Conservation (phyloP, 1,140 invertebrate genomes). For the Drosophila triauraria region DNA sequence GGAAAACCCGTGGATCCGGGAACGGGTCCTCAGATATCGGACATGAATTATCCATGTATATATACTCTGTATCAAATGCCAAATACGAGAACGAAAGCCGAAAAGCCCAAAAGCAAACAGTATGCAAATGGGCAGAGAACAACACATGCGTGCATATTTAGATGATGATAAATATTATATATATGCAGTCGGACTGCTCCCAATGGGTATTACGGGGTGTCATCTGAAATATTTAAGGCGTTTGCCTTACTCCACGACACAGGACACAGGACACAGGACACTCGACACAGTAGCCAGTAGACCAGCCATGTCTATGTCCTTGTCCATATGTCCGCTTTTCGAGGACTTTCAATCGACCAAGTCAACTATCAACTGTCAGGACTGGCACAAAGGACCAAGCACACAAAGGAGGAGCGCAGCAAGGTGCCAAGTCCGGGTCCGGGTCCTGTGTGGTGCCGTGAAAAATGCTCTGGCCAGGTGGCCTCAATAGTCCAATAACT, state of each 20-base stretch:
- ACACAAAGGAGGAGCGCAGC: background rate
- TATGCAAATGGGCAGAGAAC: conserved; percentile 34
- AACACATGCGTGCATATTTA: conserved; percentile 65
- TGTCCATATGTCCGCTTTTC: conserved; percentile 50
- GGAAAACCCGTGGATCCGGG: background rate
- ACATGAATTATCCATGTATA: conserved; percentile 69
- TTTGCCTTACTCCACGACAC: conserved; percentile 41
- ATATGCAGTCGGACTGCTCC: conserved; percentile 26
- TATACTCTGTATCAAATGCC: conserved; percentile 1
- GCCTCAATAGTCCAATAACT: conserved; percentile 76
- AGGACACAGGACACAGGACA: too few species aligned
- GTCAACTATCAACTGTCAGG: conserved; percentile 19
- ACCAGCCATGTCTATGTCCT: background rate
- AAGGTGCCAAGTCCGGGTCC: background rate
- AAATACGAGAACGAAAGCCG: conserved; percentile 2
- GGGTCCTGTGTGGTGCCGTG: conserved; percentile 1
- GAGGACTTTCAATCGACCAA: conserved; percentile 44
- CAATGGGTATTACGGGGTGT: conserved; percentile 54
- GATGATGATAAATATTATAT: conserved; percentile 77
- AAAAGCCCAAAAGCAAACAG: conserved; percentile 12
- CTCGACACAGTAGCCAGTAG: background rate
- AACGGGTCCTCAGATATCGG: conserved; percentile 21
- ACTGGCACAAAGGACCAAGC: conserved; percentile 5
- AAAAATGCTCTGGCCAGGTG: conserved; percentile 59
- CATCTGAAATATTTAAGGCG: conserved; percentile 70